Percentiles rank a stretch among this genome's conserved stretches.
Evolutionary conservation across 2,888 invertebrate species (phyloP).

Genomic region (Pheosia tremula): DNA sequence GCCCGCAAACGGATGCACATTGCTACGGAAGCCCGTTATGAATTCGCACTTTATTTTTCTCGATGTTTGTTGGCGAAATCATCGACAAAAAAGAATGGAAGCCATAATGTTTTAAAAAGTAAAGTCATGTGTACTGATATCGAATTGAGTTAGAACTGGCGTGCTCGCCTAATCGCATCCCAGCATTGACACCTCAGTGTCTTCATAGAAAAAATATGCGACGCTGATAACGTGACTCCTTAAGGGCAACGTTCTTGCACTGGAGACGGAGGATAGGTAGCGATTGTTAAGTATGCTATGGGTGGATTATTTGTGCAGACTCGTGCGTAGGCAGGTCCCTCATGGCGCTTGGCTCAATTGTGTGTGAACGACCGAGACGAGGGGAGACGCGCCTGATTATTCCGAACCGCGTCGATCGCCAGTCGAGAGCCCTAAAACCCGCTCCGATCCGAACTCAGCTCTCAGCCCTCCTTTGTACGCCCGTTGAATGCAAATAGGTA

Average conservation of each 20-base stretch:
- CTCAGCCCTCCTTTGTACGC: conserved; percentile 47
- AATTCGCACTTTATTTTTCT: conserved; percentile 62
- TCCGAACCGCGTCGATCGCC: conserved; percentile 71
- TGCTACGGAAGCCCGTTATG: conserved; percentile 50
- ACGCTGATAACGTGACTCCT: conserved; percentile 10
- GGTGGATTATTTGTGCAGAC: conserved; percentile 74
- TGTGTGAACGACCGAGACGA: conserved; percentile 81
- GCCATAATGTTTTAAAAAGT: no score
- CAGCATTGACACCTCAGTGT: background rate
- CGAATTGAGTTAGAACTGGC: no score
- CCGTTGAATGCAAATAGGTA: conserved; percentile 67
- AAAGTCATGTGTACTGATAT: no score
- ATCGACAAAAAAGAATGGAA: no score
- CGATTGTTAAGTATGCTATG: conserved; percentile 46
- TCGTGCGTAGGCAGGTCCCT: conserved; percentile 77
- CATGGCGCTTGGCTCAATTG: conserved; percentile 70
- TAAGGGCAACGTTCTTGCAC: conserved; percentile 59
- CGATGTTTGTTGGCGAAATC: no score
- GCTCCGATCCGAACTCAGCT: conserved; percentile 40
- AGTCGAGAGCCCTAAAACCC: conserved; percentile 75
- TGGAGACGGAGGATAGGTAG: conserved; percentile 49
- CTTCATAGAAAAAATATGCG: no score
- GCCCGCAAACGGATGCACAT: conserved; percentile 71
- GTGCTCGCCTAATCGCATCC: no score
- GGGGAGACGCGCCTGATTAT: conserved; percentile 80